Percentiles rank a stretch among this genome's conserved stretches.
Conservation (phyloP, 2,113 vertebrate genomes). For the Onychorhynchus coronatus region DNA sequence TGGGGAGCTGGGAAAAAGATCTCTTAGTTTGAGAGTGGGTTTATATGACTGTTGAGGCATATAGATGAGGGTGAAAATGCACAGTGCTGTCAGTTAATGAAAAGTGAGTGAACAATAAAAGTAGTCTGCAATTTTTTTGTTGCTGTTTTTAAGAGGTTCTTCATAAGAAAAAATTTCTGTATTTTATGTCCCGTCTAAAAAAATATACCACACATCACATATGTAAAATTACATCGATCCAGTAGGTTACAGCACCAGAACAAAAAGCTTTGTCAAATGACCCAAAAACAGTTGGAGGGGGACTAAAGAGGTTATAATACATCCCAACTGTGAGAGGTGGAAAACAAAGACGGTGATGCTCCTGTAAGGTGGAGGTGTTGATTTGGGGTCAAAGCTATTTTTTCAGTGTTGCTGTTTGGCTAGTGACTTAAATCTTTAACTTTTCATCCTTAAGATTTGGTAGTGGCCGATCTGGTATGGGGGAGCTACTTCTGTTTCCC, state of each 20-base stretch:
- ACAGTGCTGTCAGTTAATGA: neutral
- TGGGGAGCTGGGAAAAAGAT: neutral
- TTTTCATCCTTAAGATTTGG: neutral
- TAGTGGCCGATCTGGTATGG: neutral
- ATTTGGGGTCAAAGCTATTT: neutral
- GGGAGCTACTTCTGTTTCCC: neutral
- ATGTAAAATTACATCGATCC: neutral
- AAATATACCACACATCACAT: fast-evolving
- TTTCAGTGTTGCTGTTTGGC: neutral
- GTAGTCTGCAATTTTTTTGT: neutral
- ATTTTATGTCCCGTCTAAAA: neutral
- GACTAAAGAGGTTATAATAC: neutral
- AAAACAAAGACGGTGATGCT: neutral
- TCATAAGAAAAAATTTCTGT: neutral
- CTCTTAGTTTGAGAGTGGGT: neutral
- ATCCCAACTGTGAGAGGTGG: neutral
- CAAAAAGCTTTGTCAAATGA: neutral
- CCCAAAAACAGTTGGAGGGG: neutral
- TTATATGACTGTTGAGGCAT: neutral
- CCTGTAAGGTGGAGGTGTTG: neutral
- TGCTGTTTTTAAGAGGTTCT: neutral
- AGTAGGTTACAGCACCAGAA: neutral
- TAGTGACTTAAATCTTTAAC: neutral
- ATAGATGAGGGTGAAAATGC: neutral
- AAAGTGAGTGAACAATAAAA: neutral